phyloP scores from a whole-genome alignment of 2,113 vertebrate genomes.

The Oryzias melastigma region DNA sequence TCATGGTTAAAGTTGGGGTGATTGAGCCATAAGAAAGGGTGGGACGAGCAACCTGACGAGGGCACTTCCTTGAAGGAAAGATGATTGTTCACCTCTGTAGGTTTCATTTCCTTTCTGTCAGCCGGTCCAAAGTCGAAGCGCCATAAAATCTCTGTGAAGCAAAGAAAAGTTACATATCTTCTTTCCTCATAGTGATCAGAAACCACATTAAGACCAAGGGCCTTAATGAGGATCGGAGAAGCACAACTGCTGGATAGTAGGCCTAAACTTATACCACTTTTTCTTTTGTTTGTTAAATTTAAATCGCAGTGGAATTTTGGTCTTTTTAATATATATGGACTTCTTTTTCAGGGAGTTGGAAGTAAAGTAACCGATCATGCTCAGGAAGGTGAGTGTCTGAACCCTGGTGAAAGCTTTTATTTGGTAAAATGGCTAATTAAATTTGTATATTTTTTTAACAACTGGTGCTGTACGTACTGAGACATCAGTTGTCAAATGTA shows the following conservation, averaged over 20 bases:
- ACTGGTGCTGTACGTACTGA: no score
- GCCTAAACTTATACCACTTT: slow-evolving; percentile 4
- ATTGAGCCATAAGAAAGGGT: not conserved
- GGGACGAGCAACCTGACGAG: not conserved
- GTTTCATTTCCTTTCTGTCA: slow-evolving; percentile 18
- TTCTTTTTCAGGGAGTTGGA: slow-evolving; percentile 23
- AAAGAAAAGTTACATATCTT: slow-evolving; percentile 21
- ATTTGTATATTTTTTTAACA: not conserved
- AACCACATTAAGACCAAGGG: slow-evolving; percentile 18
- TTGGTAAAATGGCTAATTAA: not conserved
- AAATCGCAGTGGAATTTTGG: not conserved
- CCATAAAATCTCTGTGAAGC: slow-evolving; percentile 63
- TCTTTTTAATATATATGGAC: slow-evolving; percentile 5
- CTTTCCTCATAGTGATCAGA: slow-evolving; percentile 11
- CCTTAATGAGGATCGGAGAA: not conserved
- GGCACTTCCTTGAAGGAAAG: not conserved
- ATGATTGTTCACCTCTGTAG: not conserved
- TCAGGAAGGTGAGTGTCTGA: slow-evolving; percentile 55
- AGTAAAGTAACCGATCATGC: slow-evolving; percentile 34
- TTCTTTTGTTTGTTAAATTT: not conserved
- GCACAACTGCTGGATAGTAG: not conserved
- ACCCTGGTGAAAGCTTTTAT: not conserved
- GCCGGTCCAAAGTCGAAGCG: slow-evolving; percentile 71
- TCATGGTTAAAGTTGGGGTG: not conserved
- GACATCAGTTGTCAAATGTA: no score